Evolutionary conservation across 2,888 invertebrate species (phyloP).

Genomic region (Lasioglossum pauxillum): DNA sequence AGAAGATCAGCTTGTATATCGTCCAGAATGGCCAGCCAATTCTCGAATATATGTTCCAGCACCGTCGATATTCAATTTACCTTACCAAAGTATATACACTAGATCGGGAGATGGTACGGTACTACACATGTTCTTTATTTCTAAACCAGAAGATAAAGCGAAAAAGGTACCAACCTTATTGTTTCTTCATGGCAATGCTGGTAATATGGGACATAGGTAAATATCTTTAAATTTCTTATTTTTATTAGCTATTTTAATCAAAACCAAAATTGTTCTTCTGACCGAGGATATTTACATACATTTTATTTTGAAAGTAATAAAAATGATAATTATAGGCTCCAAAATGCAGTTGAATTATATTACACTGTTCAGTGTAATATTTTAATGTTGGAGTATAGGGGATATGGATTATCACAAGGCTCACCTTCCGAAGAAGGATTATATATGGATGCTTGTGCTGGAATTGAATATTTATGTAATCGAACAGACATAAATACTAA

Average conservation of each 20-base stretch:
- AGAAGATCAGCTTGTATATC: conserved; percentile 94
- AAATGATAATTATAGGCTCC: conserved; percentile 86
- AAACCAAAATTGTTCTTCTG: background rate
- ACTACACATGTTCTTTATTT: conserved; percentile 93
- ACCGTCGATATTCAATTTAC: conserved; percentile 93
- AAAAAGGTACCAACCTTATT: conserved; percentile 92
- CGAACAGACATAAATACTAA: conserved; percentile 93
- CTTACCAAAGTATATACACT: conserved; percentile 93
- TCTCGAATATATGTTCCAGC: conserved; percentile 95
- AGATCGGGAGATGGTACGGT: conserved; percentile 91
- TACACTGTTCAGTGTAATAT: conserved; percentile 93
- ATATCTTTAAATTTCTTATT: conserved; percentile 6
- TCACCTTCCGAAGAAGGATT: conserved; percentile 94
- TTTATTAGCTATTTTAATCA: background rate
- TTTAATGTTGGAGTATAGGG: conserved; percentile 97
- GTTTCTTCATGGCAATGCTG: conserved; percentile 98
- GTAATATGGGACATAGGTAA: conserved; percentile 97
- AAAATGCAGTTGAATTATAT: conserved; percentile 95
- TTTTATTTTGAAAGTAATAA: too few relatives aligned
- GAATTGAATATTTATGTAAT: conserved; percentile 92
- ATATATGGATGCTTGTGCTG: conserved; percentile 94
- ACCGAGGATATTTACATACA: background rate
- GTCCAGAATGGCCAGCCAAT: conserved; percentile 95
- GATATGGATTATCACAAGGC: conserved; percentile 96
- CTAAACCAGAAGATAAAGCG: conserved; percentile 89